These are phyloP conservation scores for Cervus canadensis DNA, from an alignment of 2,113 vertebrate genomes.

Conservation along the genomic window DNA sequence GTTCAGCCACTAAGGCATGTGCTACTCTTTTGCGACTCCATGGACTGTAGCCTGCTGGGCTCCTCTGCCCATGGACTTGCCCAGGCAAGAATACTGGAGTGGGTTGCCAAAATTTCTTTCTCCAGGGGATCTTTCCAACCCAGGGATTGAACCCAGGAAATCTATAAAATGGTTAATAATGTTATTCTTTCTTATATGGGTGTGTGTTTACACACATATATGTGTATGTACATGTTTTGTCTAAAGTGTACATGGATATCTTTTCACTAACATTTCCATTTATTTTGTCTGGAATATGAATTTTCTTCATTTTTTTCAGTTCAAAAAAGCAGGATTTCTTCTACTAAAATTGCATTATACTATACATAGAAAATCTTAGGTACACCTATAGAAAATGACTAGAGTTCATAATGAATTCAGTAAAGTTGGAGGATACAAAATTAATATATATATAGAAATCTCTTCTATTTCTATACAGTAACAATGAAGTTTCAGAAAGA, in stretches of 20 bases:
- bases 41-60: not conserved
- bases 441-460: not conserved
- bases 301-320: not conserved
- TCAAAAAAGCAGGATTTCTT: not conserved
- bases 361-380: not conserved
- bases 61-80: not conserved
- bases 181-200: not conserved
- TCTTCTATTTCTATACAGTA: not conserved
- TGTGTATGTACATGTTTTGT: not conserved
- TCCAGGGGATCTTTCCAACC: not conserved
- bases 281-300: not conserved
- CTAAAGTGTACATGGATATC: not conserved
- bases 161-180: not conserved
- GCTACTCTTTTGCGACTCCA: not conserved
- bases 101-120: not conserved
- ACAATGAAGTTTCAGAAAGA: not conserved
- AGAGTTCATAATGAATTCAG: not conserved
- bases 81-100: not conserved
- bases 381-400: not conserved
- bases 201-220: not conserved
- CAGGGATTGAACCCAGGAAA: not conserved
- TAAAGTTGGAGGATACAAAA: not conserved
- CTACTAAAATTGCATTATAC: not conserved
- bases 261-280: not conserved
- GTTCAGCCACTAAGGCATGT: not conserved